Evolutionary conservation across 2,113 vertebrate species (phyloP).

Genomic region (Barbus barbus): DNA sequence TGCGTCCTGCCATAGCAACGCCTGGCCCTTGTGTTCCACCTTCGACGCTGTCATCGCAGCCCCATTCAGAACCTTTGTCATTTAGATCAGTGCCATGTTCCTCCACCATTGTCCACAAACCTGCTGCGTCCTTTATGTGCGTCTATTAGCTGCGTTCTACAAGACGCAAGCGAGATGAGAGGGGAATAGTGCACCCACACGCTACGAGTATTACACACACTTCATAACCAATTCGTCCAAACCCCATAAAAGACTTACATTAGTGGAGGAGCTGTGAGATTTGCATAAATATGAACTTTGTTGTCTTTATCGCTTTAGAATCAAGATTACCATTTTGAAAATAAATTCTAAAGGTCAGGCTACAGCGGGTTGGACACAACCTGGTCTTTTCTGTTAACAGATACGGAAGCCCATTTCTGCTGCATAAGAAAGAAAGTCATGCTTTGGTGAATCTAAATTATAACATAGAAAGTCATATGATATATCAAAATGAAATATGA

Average conservation of each 20-base stretch:
- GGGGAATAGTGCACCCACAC: constrained; percentile 35
- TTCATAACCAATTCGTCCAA: constrained; percentile 48
- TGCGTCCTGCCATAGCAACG: constrained; percentile 73
- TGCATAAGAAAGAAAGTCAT: background rate
- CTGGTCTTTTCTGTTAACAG: background rate
- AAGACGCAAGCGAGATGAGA: constrained; percentile 29
- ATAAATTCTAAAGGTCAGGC: background rate
- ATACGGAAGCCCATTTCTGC: background rate
- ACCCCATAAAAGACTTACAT: constrained; percentile 26
- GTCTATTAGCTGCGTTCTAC: constrained; percentile 57
- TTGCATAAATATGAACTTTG: constrained; percentile 38
- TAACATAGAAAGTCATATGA: background rate
- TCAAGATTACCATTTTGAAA: background rate
- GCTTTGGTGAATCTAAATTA: background rate
- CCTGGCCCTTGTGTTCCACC: constrained; percentile 51
- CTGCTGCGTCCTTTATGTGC: constrained; percentile 60
- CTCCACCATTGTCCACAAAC: constrained; percentile 56
- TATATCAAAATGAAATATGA: background rate
- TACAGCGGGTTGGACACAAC: background rate
- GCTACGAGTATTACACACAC: constrained; percentile 37
- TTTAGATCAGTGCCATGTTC: constrained; percentile 70
- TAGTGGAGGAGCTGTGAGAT: constrained; percentile 35
- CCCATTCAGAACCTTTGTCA: constrained; percentile 73
- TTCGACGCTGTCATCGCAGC: constrained; percentile 55
- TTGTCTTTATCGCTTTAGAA: background rate